Evolutionary conservation across 53 echinoderm and acorn worm genomes (phyloP).

Genomic region (Zoroaster sp.): DNA sequence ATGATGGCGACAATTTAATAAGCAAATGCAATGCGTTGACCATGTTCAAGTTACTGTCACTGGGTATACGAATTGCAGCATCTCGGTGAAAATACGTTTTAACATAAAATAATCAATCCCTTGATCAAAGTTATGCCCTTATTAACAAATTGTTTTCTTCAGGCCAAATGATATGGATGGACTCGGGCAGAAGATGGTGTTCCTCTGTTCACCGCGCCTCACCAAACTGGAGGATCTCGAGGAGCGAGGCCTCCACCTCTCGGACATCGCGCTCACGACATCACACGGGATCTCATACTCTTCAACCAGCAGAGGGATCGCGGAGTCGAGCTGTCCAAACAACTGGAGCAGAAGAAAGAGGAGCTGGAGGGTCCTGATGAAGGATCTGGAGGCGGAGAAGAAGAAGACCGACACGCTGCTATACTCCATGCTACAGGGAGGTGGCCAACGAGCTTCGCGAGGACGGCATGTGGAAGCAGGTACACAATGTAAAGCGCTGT

Average conservation of each 20-base stretch:
- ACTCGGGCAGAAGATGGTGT: conserved; percentile 58
- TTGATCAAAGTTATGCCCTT: too few species aligned
- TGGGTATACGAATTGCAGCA: too few species aligned
- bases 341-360: conserved; percentile 93
- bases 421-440: conserved; percentile 86
- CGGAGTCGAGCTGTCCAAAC: conserved; percentile 87
- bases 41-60: too few species aligned
- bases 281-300: conserved; percentile 90
- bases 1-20: too few species aligned
- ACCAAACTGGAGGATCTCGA: conserved; percentile 77
- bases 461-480: conserved; percentile 79
- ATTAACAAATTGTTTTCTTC: too few species aligned
- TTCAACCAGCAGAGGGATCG: conserved; percentile 96
- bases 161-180: conserved; percentile 97
- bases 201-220: conserved; percentile 85
- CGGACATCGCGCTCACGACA: conserved; percentile 91
- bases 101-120: too few species aligned
- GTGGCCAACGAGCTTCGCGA: conserved; percentile 92
- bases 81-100: too few species aligned
- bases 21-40: too few species aligned
- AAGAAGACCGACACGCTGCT: conserved; percentile 84
- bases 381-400: conserved; percentile 79
- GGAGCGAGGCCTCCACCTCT: conserved; percentile 84
- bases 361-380: conserved; percentile 84
- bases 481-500: too few species aligned